These are phyloP conservation scores for Cercocebus atys DNA, from an alignment of 2,113 vertebrate genomes.

Conservation along the genomic window DNA sequence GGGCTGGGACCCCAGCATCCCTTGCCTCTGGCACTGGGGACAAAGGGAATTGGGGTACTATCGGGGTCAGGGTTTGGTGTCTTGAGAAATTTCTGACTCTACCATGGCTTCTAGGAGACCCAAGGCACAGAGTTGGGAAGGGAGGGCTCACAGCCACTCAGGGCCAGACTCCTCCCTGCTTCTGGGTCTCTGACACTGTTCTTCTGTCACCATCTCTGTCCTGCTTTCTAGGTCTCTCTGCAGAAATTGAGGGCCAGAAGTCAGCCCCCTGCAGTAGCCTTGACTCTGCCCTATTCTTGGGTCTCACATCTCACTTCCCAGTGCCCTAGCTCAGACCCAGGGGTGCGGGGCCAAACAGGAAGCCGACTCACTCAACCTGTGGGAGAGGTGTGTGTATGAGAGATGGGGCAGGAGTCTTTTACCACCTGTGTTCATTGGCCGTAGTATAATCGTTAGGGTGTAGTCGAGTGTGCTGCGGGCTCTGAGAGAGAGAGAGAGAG, in stretches of 20 bases:
- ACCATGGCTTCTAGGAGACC: background rate
- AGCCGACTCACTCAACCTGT: background rate
- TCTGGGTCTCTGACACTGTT: background rate
- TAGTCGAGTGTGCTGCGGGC: background rate
- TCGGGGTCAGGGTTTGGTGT: background rate
- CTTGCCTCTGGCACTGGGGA: background rate
- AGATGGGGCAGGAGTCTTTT: background rate
- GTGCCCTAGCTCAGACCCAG: background rate
- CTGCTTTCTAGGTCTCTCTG: background rate
- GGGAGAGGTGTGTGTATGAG: background rate
- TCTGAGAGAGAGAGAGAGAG: background rate
- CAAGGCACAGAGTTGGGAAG: background rate
- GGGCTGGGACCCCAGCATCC: slow-evolving; percentile 72
- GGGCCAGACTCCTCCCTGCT: background rate
- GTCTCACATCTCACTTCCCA: background rate
- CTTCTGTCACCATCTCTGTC: slow-evolving; percentile 4
- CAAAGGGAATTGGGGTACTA: background rate
- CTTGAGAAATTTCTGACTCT: slow-evolving; percentile 34
- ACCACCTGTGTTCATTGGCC: background rate
- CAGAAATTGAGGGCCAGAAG: background rate
- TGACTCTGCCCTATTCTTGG: background rate
- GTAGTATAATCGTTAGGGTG: background rate
- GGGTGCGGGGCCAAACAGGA: background rate
- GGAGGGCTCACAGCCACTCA: background rate
- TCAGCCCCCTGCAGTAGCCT: background rate